Base-by-base conservation (phyloP, 2,888 invertebrate genomes). In the Crossocerus cetratus region DNA sequence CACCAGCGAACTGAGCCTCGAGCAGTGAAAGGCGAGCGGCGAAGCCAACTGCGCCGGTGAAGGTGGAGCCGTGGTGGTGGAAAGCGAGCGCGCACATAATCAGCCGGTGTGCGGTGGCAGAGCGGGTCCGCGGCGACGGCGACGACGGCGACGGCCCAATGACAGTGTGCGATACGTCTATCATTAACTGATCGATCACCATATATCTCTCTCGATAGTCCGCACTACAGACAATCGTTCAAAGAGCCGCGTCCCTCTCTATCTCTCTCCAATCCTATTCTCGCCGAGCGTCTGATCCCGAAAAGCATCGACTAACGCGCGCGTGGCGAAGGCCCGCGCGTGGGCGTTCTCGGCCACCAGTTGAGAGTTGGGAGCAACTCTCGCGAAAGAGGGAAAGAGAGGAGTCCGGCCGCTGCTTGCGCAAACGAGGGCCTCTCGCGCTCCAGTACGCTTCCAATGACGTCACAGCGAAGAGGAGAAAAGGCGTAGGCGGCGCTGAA, bases 1-100 rank as follows among this genome's bases (percentile, higher is more conserved):
- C 84, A 80, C 80, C 85, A 81, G 82, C 83, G 84, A 84, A 88
- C 87, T 87, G 86, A 86, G 81, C 64, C 76, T 67, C 69, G 69
- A 74, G 68, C 65, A 83, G 86, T 86, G 86, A 86, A 86, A 86
- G 86, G 86, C 80, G 66, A 57, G 43, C 57, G 45, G 43, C 57
- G 45, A 70, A 57, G 72, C 65, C 62, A 53, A 72, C 56, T 62
- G 45, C 65, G 57, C 69, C 62, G 66, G 56, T 72, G 45, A 49
- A 59, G 59, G 65, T n/a, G 56, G 20, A 59, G 53, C 32, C 14
- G 63, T 54, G 55, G 21, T n/a, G 53, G 61, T 4, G 56, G 43
- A 44, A 44, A 68, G 62, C 45, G 56, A 49, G 32, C 32, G 5
- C 20, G 58, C 22, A 23, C 60, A 66, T 20, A 59, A 66, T 32